Base-by-base conservation (phyloP, 2,888 invertebrate species). In the Drosophila lutescens region DNA sequence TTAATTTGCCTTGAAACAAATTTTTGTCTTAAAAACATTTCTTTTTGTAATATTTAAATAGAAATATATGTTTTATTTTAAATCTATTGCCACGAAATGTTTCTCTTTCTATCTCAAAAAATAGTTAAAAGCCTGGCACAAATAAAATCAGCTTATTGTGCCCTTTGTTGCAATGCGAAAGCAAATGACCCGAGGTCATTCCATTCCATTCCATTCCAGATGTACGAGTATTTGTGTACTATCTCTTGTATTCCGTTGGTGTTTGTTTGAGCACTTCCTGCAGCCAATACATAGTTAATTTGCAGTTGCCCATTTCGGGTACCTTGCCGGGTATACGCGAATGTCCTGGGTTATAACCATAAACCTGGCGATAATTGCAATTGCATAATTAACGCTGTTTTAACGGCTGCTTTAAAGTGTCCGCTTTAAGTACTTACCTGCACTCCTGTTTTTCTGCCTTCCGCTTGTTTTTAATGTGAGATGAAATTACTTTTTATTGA, bases 401-500 rank as follows among this genome's bases (percentile, higher is more conserved):
- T 30, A 46, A 40, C 32, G 34, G n/a, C 26, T 34, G 10, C 66
- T 62, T 62, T 63, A 63, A 63, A 20, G 41, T 34, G 26, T 9
- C n/a, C 40, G 41, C 67, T 66, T 66, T 67, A 47, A 66, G 67
- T 32, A 55, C 66, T 66, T n/a, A 66, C 55, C 66, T 67, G 46
- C 36, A 55, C 38, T 34, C 43, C 46, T 49, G 32, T 26, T 44
- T 17, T 36, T 13, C 20, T 34, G 15, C n/a, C 68, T 40, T 40
- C 43, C 46, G 30, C 63, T 54, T 57, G 49, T 44, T 72, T 59
- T 72, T 55, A 71, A 46, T 49, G 73, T 50, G 69, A 58, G 77
- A 78, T 83, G 68, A 74, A 80, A 72, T 83, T 83, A 53, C 69
- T 63, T 76, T 86, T 78, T 59, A 74, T 77, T 67, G 74, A 60